Conservation (phyloP, 2,888 invertebrate species). For the Drosophila pegasa region DNA sequence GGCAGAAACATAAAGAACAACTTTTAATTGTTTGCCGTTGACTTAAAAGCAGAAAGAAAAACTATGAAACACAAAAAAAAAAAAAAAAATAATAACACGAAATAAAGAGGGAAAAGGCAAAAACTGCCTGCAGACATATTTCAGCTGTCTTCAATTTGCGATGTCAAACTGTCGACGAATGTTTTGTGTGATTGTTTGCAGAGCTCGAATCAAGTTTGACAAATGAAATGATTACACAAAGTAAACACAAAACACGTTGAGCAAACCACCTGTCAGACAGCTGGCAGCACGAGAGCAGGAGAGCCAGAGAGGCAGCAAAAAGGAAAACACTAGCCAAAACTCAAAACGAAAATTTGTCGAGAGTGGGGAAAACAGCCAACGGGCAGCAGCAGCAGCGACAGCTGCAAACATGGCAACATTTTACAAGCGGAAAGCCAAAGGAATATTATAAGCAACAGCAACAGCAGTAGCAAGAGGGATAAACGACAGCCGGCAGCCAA, state of each 20-base stretch:
- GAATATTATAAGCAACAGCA: conserved; percentile 68
- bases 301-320: conserved; percentile 30
- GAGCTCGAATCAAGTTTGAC: conserved; percentile 73
- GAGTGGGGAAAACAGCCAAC: conserved; percentile 2
- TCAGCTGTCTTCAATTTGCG: conserved; percentile 35
- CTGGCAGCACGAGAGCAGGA: conserved; percentile 31
- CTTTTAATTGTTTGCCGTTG: conserved; percentile 13
- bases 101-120: no score
- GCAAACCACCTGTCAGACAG: conserved; percentile 75
- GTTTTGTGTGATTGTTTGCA: conserved; percentile 28
- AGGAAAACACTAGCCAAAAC: conserved; percentile 11
- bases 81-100: neutral
- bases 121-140: conserved; percentile 14
- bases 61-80: neutral
- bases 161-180: conserved; percentile 61
- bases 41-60: neutral
- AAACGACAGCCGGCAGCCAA: conserved; percentile 32
- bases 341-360: conserved; percentile 8
- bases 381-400: conserved; percentile 19
- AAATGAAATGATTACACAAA: conserved; percentile 80
- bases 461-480: conserved; percentile 21
- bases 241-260: conserved; percentile 68
- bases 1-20: neutral
- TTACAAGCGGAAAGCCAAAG: conserved; percentile 74
- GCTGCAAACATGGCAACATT: conserved; percentile 61